Evolutionary conservation across 2,888 invertebrate species (phyloP), one percentile per base, ranked within the genome.

Genomic region (Creontiades dilutus): DNA sequence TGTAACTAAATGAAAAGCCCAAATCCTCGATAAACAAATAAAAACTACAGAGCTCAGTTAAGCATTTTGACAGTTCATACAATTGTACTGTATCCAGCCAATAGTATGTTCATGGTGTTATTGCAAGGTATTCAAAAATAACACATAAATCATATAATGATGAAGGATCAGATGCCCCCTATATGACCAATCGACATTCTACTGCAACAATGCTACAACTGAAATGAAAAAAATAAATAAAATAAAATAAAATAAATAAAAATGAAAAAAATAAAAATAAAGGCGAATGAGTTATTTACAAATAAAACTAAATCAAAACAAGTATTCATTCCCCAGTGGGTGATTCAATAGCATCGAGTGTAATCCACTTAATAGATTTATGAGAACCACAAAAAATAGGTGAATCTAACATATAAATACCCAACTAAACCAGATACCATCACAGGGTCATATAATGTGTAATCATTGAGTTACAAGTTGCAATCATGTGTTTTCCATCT

Each of bases 321-420:
- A 68, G 68, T 68, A 68, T 68, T 68, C 68, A 68, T 68, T 68
- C 68, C 68, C 68, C 23, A 23, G 68, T 68, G 68, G 68, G 68
- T 68, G 68, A 68, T 68, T 11, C 68, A 68, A 68, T 23, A 68
- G 19, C 23, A 7, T 4, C 68, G 7, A 68, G 12, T 23, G 68
- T 23, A 11, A 52, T 52, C 13, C 37, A 37, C 37, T 57, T n/a
- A n/a, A n/a, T 16, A n/a, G n/a, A 57, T n/a, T n/a, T 57, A 7
- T 57, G 57, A 57, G 57, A 57, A 57, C n/a, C 57, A 57, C 57
- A 16, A 57, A 68, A 68, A 68, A 12, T 23, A 68, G 23, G 23
- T 68, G 13, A 68, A 68, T 23, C 11, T 5, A 61, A 61, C 16
- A 61, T 19, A 19, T 37, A 68, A 19, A 68, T 5, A 23, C 23